Evolutionary conservation across 2,888 invertebrate genomes (phyloP), one percentile per base, ranked within the genome.

Genomic region (Drosophila picticornis): DNA sequence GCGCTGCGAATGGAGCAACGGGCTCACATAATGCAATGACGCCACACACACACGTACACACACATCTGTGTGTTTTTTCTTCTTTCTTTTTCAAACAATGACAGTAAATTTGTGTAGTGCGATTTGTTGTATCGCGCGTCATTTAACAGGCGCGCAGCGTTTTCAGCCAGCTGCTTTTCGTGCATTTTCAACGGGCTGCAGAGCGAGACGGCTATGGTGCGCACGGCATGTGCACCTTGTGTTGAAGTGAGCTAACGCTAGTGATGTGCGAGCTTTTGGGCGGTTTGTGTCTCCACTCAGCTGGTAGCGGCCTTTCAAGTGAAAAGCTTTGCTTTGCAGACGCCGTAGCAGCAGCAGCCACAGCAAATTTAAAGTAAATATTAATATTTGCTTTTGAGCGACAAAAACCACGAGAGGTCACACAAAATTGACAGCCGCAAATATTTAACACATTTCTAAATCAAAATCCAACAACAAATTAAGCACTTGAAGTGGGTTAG

Each of bases 41-140:
- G 29, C 36, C 48, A 50, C 38, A 46, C 56, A 67, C 51, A 55
- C 56, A 61, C 51, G 31, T 31, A 75, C 65, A 60, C 61, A 65
- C 60, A 63, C 32, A 34, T 51, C 19, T 58, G 55, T 50, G 69
- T 57, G 57, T 70, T 66, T 69, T 83, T 63, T 71, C 51, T 71
- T 57, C 59, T 80, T 70, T 84, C 69, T 77, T 65, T 67, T 72
- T 64, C 70, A 67, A 79, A 79, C 70, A 70, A 70, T 51, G 75
- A 56, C 79, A 64, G 64, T 67, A 73, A 77, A 80, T 77, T 88
- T 89, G 86, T 90, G 77, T 77, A 84, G 90, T 87, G 85, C 88
- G 90, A 84, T 84, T 84, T 89, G 88, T 87, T 88, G 77, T 90
- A 88, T 90, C 93, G 93, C 93, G 93, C 93, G 93, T 93, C 93